Evolutionary conservation across 2,797 vertebrate species (phyloP).

Genomic region (Myiothlypis chrysogaster): DNA sequence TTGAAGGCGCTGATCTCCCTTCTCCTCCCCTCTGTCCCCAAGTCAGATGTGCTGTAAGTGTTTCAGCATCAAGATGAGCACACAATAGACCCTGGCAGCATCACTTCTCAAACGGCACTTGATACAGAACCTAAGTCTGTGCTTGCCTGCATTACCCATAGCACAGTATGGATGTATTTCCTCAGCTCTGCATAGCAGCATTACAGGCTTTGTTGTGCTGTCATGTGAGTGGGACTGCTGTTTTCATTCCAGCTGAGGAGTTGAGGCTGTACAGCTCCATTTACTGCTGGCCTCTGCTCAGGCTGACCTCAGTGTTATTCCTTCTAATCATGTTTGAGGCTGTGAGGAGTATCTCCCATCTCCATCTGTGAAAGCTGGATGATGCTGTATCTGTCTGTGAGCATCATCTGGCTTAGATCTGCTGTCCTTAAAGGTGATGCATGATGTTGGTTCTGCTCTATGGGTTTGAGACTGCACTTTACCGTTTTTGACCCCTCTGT

Average conservation of each 20-base stretch:
- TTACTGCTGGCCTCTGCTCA: not conserved
- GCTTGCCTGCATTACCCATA: not conserved
- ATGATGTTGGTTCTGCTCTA: not conserved
- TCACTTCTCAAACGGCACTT: not conserved
- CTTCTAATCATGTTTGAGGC: not conserved
- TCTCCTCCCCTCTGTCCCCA: not conserved
- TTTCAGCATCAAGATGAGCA: not conserved
- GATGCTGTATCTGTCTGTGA: not conserved
- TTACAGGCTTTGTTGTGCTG: constrained; percentile 9
- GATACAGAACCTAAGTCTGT: not conserved
- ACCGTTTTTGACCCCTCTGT: not conserved
- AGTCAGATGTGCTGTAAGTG: not conserved
- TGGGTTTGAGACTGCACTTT: not conserved
- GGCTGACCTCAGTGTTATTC: constrained; percentile 4
- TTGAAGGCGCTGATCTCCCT: not conserved
- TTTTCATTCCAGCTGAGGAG: constrained; percentile 28
- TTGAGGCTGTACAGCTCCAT: not conserved
- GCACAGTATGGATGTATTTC: not conserved
- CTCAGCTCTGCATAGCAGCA: not conserved
- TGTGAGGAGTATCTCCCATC: not conserved
- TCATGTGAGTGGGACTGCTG: not conserved
- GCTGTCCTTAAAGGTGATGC: not conserved
- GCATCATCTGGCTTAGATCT: not conserved
- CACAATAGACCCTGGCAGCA: not conserved
- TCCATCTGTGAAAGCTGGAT: not conserved